Percentiles rank a stretch among this genome's conserved stretches.
Evolutionary conservation across 2,888 invertebrate genomes (phyloP).

Genomic region (Pollenia amentaria): DNA sequence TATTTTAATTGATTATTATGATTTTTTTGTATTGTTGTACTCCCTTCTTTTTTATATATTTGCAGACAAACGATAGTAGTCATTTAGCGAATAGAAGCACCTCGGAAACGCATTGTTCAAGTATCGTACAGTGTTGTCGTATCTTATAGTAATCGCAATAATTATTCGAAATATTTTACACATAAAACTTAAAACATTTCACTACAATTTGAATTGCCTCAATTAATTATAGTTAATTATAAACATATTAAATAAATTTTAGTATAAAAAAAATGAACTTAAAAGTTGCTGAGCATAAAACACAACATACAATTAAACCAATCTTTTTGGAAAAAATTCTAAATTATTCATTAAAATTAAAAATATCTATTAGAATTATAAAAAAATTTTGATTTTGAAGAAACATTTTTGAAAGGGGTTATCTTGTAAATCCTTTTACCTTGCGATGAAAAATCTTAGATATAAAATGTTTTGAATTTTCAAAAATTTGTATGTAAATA

Average conservation of each 20-base stretch:
- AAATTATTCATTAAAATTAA: no score
- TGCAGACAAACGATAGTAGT: slow-evolving; percentile 72
- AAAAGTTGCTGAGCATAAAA: neutral
- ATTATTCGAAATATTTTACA: neutral
- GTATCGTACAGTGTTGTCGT: slow-evolving; percentile 71
- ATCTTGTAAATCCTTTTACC: no score
- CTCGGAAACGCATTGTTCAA: slow-evolving; percentile 66
- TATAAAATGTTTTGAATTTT: no score
- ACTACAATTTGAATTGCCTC: slow-evolving; percentile 64
- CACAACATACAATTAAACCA: no score
- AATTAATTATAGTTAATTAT: slow-evolving; percentile 52
- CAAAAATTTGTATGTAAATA: no score
- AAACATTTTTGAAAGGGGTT: no score
- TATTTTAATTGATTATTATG: slow-evolving; percentile 28
- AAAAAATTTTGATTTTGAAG: no score
- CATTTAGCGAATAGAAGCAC: slow-evolving; percentile 66
- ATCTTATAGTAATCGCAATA: slow-evolving; percentile 66
- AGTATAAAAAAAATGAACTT: neutral
- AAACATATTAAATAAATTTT: slow-evolving; percentile 14
- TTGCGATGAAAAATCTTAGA: no score
- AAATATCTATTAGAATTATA: no score
- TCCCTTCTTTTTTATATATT: slow-evolving; percentile 56
- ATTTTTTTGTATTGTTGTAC: slow-evolving; percentile 52
- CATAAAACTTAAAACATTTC: slow-evolving; percentile 58
- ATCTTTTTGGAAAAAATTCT: no score